Conservation (phyloP, 2,888 invertebrate species). For the Agriopis marginaria region DNA sequence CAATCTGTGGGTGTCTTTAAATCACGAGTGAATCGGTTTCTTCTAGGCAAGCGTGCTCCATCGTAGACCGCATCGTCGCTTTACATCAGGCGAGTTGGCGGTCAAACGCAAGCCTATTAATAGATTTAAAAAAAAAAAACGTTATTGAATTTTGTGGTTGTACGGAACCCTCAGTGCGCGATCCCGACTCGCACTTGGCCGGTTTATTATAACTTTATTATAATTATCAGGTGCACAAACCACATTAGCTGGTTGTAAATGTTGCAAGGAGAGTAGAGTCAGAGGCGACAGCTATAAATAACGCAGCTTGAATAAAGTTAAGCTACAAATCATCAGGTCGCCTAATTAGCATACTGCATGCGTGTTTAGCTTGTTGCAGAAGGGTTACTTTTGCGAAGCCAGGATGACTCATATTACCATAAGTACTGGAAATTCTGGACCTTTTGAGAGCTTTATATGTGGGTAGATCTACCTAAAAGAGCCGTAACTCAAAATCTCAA, state of each 20-base stretch:
- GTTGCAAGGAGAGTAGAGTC: constrained; percentile 34
- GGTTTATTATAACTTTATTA: constrained; percentile 4
- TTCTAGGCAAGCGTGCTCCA: too few species aligned
- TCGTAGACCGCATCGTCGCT: too few species aligned
- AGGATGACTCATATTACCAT: constrained; percentile 3
- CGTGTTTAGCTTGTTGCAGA: constrained; percentile 44
- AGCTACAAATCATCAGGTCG: constrained; percentile 57
- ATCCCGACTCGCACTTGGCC: background rate
- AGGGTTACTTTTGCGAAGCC: background rate
- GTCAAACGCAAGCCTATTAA: too few species aligned
- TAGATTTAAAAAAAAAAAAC: too few species aligned
- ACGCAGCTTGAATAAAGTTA: constrained; percentile 54
- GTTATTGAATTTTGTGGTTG: too few species aligned
- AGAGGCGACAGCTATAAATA: constrained; percentile 59
- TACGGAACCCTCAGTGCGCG: too few species aligned
- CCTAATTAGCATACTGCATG: constrained; percentile 58
- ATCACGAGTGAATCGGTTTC: too few species aligned
- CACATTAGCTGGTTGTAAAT: constrained; percentile 13
- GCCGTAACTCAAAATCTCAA: too few species aligned
- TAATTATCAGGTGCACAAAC: constrained; percentile 10
- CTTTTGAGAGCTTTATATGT: background rate
- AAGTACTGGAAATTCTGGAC: background rate
- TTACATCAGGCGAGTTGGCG: too few species aligned
- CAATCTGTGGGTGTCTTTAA: too few species aligned
- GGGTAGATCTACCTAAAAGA: too few species aligned